A percentile compares a stretch with the other conserved stretches of the same genome.
Conservation (phyloP, 2,113 vertebrate species). For the cattle (Bos taurus) region ARS-UCD2.0 NC_037338.1:23137501-23138000, state of each 20-base stretch:
- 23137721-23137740: not conserved
- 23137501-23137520: not conserved
- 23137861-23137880: not conserved
- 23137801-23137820: not conserved
- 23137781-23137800: not conserved
- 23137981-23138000: not conserved
- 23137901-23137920: not conserved
- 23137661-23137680: not conserved
- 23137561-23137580: not conserved
- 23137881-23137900: not conserved
- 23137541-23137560: not conserved
- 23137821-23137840: not conserved
- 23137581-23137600: not conserved
- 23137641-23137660: not conserved
- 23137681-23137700: not conserved
- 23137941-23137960: not conserved
- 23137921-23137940: not conserved
- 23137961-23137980: not conserved
- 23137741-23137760: not conserved
- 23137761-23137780: not conserved
- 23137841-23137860: not conserved
- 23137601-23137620: not conserved
- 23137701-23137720: not conserved
- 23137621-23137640: not conserved
- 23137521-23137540: not conserved